Base-by-base conservation (phyloP, 1,140 invertebrate species). In the Grapholita molesta region DNA sequence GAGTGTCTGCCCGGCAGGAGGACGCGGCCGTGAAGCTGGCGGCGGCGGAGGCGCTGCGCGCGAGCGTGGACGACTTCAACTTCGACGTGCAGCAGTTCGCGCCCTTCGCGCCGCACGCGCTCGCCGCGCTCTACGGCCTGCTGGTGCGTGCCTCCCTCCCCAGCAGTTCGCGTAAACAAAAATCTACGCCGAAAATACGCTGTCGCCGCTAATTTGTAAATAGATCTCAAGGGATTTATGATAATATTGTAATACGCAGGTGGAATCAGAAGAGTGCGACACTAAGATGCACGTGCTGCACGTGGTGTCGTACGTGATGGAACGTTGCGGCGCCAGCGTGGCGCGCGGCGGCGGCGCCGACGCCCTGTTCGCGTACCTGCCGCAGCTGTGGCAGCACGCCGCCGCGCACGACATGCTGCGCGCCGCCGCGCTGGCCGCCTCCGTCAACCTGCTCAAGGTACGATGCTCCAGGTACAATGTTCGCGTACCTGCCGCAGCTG, bases 251-350 rank as follows among this genome's bases (percentile, higher is more conserved):
- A n/a, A n/a, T n/a, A n/a, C 64, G n/a, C 30, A 90, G 88, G 96
- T 97, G 83, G 96, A 98, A 90, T 96, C 96, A 0, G 93, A 95
- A 75, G 97, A 99, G 91, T 98, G 97, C 93, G 98, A 99, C 89
- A 98, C 97, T 2, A 99, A 99, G 95, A 97, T 99, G 95, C 95
- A 97, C 78, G 96, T 99, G 15, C 92, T 99, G 23, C 96, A 96
- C 88, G 96, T 98, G 48, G 94, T 99, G 85, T 97, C 97, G 28
- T 96, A 97, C 85, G 94, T 99, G 71, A 96, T 98, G 73, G 97
- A 98, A 88, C 93, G 97, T 73, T 95, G 97, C 86, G 97, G 96
- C 23, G 93, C 93, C 53, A 93, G 94, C 35, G 96, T 98, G 57
- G 91, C 92, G 25, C 82, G 87, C 9, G 94, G 94, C 61, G 95